phyloP scores from a whole-genome alignment of 2,797 vertebrate species.

The Chaetodon trifasciatus region DNA sequence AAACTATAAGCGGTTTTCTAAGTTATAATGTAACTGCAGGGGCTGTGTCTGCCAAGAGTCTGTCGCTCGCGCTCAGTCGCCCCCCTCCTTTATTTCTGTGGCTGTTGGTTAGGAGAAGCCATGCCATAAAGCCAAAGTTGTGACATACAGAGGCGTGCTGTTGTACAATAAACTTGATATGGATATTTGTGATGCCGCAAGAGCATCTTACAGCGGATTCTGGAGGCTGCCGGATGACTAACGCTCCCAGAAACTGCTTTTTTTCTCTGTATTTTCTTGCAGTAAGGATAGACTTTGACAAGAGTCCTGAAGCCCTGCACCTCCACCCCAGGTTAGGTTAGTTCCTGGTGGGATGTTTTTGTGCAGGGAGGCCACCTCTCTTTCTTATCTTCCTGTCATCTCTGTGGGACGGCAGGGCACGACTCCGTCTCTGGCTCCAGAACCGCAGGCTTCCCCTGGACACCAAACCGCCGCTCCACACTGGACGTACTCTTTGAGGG shows the following conservation, averaged over 20 bases:
- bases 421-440: constrained; percentile 89
- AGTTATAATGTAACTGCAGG: constrained; percentile 70
- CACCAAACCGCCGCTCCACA: constrained; percentile 68
- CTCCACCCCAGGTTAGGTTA: constrained; percentile 74
- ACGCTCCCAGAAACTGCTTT: constrained; percentile 29
- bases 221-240: constrained; percentile 44
- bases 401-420: constrained; percentile 89
- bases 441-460: constrained; percentile 83
- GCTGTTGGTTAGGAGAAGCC: constrained; percentile 71
- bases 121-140: constrained; percentile 73
- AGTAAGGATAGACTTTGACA: constrained; percentile 63
- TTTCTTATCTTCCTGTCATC: constrained; percentile 92
- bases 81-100: constrained; percentile 61
- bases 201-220: constrained; percentile 40
- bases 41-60: constrained; percentile 77
- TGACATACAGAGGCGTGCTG: constrained; percentile 69
- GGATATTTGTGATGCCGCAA: constrained; percentile 59
- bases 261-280: constrained; percentile 49
- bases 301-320: constrained; percentile 55
- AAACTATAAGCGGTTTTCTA: constrained; percentile 81
- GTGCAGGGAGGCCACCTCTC: constrained; percentile 79
- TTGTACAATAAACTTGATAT: constrained; percentile 60
- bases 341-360: constrained; percentile 84
- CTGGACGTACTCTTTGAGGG: constrained; percentile 67
- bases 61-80: constrained; percentile 67